Percentiles rank a stretch among this genome's conserved stretches.
phyloP scores from a whole-genome alignment of 2,888 invertebrate species.

The Erebia aethiops region DNA sequence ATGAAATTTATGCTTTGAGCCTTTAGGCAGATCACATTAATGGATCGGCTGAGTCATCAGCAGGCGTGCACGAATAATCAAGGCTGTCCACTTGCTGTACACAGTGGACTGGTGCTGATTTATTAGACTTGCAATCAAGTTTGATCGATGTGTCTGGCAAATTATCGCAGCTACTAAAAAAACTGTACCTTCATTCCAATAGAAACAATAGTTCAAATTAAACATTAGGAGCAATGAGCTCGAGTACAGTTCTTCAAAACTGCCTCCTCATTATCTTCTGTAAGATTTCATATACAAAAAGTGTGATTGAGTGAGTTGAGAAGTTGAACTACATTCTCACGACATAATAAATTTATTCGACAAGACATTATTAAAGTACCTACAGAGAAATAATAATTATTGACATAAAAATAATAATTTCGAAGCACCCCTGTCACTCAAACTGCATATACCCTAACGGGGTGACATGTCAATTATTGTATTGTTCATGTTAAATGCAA shows the following conservation, averaged over 20 bases:
- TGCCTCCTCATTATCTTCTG: not conserved
- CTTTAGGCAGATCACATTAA: conserved; percentile 67
- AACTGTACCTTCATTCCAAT: conserved; percentile 20
- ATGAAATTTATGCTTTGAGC: conserved; percentile 75
- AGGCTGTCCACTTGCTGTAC: conserved; percentile 68
- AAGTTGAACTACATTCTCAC: too few species aligned
- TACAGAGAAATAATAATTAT: too few species aligned
- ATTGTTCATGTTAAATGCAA: too few species aligned
- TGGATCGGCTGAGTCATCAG: conserved; percentile 63
- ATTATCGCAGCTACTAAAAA: conserved; percentile 42
- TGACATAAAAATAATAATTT: too few species aligned
- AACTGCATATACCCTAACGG: too few species aligned
- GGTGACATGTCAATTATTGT: too few species aligned
- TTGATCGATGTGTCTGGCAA: conserved; percentile 71
- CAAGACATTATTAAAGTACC: too few species aligned
- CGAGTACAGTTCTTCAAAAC: conserved; percentile 14
- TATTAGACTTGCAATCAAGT: conserved; percentile 66
- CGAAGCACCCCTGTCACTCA: too few species aligned
- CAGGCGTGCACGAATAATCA: conserved; percentile 53
- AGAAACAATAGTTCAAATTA: conserved; percentile 33
- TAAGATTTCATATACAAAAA: not conserved
- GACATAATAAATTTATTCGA: too few species aligned
- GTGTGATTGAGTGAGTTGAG: not conserved
- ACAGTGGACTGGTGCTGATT: conserved; percentile 71
- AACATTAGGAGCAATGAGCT: conserved; percentile 8